Evolutionary conservation across 2,113 vertebrate genomes (phyloP), one percentile per base, ranked within the genome.

Genomic region (Vimba vimba): DNA sequence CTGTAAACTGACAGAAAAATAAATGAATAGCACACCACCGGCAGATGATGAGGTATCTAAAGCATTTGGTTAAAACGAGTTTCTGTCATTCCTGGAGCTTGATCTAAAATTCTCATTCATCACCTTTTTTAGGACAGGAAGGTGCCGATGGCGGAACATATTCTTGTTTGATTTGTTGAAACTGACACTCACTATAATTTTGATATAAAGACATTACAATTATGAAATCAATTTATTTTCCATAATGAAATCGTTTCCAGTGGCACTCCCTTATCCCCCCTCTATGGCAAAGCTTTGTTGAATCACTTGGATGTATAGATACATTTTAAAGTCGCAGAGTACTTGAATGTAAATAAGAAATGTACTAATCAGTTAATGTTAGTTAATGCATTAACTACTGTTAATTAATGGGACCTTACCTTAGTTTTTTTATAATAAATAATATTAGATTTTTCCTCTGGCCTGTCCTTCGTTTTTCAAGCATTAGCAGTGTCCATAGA

Each of bases 21-120:
- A 75, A 57, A 82, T 57, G 62, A 84, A 73, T 86, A 52, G 83
- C 60, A 79, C 85, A 62, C 36, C 76, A 21, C 75, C 10, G 59
- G 39, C 59, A 79, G 62, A 82, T 74, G 75, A 82, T 74, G 60
- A 83, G 82, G 79, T 85, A 87, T 79, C 57, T 43, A 33, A 80
- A 83, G 82, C 82, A 86, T 84, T 69, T 71, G 76, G 84, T 89
- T 88, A 85, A 87, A 87, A 74, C 83, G 36, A 84, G 88, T 73
- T 87, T 86, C 50, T 78, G 79, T 80, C 82, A 27, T 62, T 85
- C 78, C 75, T 73, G 68, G 62, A 73, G 86, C 79, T 43, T 86
- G 77, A 91, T 88, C 78, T 86, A 85, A 85, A 88, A 89, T 89
- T 87, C 86, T 84, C 81, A 66, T 86, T 89, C 82, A 88, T 90